Percentiles rank a stretch among this genome's conserved stretches.
These are phyloP conservation scores for Threskiornis aethiopicus DNA, from an alignment of 2,797 vertebrate genomes.

Conservation along the genomic window DNA sequence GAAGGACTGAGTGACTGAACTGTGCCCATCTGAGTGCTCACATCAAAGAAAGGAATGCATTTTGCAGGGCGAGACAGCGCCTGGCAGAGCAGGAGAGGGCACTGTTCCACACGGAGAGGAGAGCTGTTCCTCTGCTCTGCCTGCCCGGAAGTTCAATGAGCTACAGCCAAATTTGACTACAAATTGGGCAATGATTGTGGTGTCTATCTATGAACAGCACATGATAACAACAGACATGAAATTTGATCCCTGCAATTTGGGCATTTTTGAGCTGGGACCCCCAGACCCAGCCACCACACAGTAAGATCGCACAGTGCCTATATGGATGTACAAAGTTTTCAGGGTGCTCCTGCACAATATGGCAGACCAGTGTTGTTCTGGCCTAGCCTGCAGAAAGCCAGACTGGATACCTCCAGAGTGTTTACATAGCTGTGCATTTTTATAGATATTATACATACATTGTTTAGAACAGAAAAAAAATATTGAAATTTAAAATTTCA, in stretches of 20 bases:
- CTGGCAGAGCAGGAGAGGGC: not conserved
- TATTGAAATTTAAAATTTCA: not conserved
- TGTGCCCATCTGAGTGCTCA: not conserved
- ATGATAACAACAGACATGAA: not conserved
- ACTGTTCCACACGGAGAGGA: not conserved
- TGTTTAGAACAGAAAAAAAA: not conserved
- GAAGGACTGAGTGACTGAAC: not conserved
- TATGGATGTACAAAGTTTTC: not conserved
- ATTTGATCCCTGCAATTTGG: not conserved
- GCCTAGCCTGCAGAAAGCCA: not conserved
- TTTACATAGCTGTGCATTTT: not conserved
- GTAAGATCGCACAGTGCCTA: too few species aligned
- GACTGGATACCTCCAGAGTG: not conserved
- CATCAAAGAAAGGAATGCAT: not conserved
- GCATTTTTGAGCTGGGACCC: not conserved
- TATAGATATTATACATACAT: not conserved
- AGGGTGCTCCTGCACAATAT: rapidly evolving
- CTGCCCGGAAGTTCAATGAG: not conserved
- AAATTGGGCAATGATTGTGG: rapidly evolving
- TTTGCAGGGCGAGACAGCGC: rapidly evolving
- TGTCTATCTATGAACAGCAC: not conserved
- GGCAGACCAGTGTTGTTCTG: not conserved
- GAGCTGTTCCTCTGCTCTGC: rapidly evolving
- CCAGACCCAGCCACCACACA: rapidly evolving
- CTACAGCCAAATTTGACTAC: not conserved